A percentile compares a stretch with the other conserved stretches of the same genome.
Evolutionary conservation across 2,888 invertebrate species (phyloP).

Genomic region (Ophion costatus): DNA sequence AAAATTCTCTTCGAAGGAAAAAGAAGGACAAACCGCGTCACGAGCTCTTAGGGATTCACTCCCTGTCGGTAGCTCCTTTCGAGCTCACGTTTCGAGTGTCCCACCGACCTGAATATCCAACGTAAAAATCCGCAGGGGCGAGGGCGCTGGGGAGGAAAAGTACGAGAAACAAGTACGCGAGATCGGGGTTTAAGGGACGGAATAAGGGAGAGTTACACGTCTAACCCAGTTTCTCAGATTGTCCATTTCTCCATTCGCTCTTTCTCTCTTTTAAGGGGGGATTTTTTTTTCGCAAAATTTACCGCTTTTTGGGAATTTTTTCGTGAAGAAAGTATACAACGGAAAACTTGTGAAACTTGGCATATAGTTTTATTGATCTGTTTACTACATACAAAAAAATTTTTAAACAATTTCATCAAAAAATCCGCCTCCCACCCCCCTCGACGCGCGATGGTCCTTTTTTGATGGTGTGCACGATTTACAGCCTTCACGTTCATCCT

Average conservation of each 20-base stretch:
- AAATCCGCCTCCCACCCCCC: no score
- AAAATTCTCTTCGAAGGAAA: constrained; percentile 43
- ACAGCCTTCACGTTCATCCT: no score
- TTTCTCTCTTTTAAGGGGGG: constrained; percentile 1
- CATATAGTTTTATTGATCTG: no score
- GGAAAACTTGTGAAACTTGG: no score
- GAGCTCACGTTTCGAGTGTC: constrained; percentile 55
- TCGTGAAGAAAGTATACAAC: no score
- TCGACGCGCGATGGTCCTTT: no score
- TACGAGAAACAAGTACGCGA: constrained; percentile 27
- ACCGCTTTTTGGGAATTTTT: no score
- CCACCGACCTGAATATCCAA: constrained; percentile 63
- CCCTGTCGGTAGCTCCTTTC: constrained; percentile 36
- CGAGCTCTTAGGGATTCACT: constrained; percentile 40
- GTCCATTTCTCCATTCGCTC: constrained; percentile 7
- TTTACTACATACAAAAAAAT: no score
- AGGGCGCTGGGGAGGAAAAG: not conserved
- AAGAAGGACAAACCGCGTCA: constrained; percentile 46
- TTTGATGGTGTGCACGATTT: no score
- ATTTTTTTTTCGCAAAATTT: no score
- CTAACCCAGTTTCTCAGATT: constrained; percentile 57
- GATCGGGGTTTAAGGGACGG: constrained; percentile 16
- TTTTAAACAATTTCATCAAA: no score
- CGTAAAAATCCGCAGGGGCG: constrained; percentile 39
- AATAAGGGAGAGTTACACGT: constrained; percentile 18